Evolutionary conservation across 2,888 invertebrate species (phyloP).

Genomic region (Biston betularia): DNA sequence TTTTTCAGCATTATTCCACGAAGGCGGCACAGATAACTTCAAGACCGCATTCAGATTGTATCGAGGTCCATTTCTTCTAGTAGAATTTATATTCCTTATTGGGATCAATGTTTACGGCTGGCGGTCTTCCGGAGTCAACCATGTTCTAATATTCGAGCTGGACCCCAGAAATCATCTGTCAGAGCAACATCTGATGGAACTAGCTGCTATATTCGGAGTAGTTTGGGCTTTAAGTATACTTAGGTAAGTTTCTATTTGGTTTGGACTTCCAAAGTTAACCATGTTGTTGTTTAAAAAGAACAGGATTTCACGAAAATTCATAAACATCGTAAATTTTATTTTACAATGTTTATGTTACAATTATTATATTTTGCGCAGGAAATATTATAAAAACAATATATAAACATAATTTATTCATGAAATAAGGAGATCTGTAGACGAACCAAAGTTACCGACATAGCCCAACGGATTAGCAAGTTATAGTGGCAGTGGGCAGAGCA

Average conservation of each 20-base stretch:
- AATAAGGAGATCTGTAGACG: too few species aligned
- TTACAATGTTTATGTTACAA: too few species aligned
- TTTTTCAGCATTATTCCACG: conserved; percentile 90
- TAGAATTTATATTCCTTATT: conserved; percentile 97
- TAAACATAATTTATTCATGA: too few species aligned
- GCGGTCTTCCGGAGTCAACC: conserved; percentile 98
- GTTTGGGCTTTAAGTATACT: conserved; percentile 97
- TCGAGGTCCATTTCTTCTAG: conserved; percentile 96
- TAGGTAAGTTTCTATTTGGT: conserved; percentile 19
- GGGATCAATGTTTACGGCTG: conserved; percentile 99
- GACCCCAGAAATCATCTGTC: conserved; percentile 97
- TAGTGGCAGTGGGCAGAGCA: too few species aligned
- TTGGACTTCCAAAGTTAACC: too few species aligned
- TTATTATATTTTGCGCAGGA: too few species aligned
- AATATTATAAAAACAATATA: too few species aligned
- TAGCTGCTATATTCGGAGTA: conserved; percentile 97
- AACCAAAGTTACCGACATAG: too few species aligned
- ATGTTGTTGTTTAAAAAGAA: too few species aligned
- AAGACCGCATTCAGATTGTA: conserved; percentile 96
- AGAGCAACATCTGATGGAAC: conserved; percentile 97
- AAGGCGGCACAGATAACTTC: conserved; percentile 90
- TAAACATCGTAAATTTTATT: too few species aligned
- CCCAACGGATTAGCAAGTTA: too few species aligned
- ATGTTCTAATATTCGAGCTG: conserved; percentile 98
- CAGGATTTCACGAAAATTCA: too few species aligned